Percentiles rank a stretch among this genome's conserved stretches.
These are phyloP conservation scores for Saccostrea echinata DNA, from an alignment of 1,140 invertebrate species.

Conservation along the genomic window DNA sequence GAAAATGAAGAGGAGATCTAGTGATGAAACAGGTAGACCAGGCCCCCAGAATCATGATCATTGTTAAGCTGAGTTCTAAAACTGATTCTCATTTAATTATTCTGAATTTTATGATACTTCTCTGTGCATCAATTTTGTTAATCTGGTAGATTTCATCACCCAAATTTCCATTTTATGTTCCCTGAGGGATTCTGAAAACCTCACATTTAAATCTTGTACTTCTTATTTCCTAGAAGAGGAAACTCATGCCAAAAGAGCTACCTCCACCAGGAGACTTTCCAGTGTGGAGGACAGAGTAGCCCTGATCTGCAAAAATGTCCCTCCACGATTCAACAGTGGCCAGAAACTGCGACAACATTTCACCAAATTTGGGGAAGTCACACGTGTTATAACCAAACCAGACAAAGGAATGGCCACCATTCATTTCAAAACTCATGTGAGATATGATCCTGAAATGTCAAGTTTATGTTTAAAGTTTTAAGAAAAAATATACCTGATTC, in stretches of 20 bases:
- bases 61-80: too few relatives aligned
- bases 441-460: slow-evolving; percentile 42
- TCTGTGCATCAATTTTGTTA: too few relatives aligned
- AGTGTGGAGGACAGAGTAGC: slow-evolving; percentile 65
- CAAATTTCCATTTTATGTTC: too few relatives aligned
- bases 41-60: too few relatives aligned
- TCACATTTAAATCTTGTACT: not conserved
- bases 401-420: slow-evolving; percentile 68
- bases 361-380: slow-evolving; percentile 70
- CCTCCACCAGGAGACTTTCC: slow-evolving; percentile 49
- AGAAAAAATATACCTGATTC: too few relatives aligned
- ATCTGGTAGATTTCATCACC: too few relatives aligned
- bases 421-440: slow-evolving; percentile 75
- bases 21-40: slow-evolving; percentile 23
- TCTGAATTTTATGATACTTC: too few relatives aligned
- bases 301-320: slow-evolving; percentile 71
- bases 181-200: not conserved
- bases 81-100: too few relatives aligned
- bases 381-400: slow-evolving; percentile 63
- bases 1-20: not conserved
- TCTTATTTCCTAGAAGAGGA: slow-evolving; percentile 43
- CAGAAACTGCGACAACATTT: slow-evolving; percentile 70
- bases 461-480: too few relatives aligned
- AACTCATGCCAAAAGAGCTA: slow-evolving; percentile 22
- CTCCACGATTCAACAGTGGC: slow-evolving; percentile 66